Conservation (phyloP, 1,140 invertebrate species). For the Drosophila pruinosa region DNA sequence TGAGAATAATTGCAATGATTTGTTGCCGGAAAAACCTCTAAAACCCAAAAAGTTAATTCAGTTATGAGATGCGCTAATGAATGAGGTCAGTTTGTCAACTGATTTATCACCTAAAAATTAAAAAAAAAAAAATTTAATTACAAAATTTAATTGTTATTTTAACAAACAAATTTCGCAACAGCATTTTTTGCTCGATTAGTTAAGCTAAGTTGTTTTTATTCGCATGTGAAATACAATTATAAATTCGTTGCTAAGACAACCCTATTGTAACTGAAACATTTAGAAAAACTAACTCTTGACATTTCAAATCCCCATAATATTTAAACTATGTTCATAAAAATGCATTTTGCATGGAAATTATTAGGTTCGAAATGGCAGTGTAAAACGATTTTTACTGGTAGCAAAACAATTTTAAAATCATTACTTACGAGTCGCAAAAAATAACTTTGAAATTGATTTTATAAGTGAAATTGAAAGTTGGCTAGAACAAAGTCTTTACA, state of each 20-base stretch:
- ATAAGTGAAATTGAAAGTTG: conserved; percentile 4
- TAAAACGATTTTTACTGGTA: background rate
- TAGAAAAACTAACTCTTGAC: background rate
- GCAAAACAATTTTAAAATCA: background rate
- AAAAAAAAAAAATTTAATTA: background rate
- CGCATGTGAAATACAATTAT: background rate
- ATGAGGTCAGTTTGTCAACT: background rate
- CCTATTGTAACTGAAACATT: background rate
- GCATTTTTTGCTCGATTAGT: background rate
- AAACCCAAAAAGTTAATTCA: background rate
- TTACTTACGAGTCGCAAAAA: background rate
- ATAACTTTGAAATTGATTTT: background rate
- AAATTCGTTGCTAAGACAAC: background rate
- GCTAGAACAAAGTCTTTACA: conserved; percentile 7
- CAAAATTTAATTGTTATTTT: background rate
- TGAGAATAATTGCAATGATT: background rate
- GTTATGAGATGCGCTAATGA: background rate
- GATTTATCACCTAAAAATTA: background rate
- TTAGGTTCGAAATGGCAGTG: background rate
- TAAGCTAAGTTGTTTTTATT: background rate
- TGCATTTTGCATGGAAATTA: background rate
- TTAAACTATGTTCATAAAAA: background rate
- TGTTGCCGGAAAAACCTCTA: background rate
- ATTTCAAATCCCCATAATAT: conserved; percentile 8
- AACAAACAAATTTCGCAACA: background rate